phyloP scores from a whole-genome alignment of 2,113 vertebrate genomes.

The Terrapene triunguis region DNA sequence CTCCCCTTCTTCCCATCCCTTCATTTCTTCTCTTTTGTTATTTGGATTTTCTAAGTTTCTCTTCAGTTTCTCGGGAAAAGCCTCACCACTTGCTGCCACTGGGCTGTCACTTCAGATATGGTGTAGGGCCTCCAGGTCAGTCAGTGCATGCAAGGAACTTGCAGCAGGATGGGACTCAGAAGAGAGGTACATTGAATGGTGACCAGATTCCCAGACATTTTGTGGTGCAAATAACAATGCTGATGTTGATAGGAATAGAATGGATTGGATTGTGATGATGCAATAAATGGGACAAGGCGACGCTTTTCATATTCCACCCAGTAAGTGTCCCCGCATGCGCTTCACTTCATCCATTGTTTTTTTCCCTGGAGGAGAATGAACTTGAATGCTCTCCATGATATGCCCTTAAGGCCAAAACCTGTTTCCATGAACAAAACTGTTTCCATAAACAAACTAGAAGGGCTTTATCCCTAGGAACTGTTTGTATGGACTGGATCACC shows the following conservation, averaged over 20 bases:
- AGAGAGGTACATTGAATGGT: background rate
- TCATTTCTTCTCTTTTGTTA: background rate
- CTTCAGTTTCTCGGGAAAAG: background rate
- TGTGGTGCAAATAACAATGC: background rate
- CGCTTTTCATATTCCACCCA: background rate
- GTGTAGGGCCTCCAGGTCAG: too few relatives aligned
- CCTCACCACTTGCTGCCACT: background rate
- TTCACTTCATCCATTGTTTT: background rate
- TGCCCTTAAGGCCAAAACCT: background rate
- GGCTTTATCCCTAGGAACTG: background rate
- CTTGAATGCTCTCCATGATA: background rate
- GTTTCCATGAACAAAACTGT: background rate
- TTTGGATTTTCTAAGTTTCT: background rate
- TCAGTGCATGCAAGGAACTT: background rate
- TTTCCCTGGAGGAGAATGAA: background rate
- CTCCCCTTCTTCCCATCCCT: background rate
- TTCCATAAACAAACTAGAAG: accelerated
- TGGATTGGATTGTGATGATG: background rate
- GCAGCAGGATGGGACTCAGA: background rate
- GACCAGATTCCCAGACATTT: too few relatives aligned
- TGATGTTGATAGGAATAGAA: background rate
- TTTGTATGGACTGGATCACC: accelerated
- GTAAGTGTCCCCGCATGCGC: background rate
- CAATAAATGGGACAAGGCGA: background rate
- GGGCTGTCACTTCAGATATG: background rate